Conservation (phyloP, 2,113 vertebrate species). For the Cebidichthys violaceus region DNA sequence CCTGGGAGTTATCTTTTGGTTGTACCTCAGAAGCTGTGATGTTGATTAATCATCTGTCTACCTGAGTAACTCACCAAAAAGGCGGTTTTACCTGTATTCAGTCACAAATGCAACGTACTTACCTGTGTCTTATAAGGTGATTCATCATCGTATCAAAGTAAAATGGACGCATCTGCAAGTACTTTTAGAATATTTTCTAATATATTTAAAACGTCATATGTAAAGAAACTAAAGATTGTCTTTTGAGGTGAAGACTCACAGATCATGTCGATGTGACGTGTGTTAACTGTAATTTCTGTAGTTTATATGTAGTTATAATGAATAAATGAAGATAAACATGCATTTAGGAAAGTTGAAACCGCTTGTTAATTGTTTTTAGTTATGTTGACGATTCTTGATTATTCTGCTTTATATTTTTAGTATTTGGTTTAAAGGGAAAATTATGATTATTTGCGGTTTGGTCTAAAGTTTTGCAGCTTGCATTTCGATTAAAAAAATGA, state of each 20-base stretch:
- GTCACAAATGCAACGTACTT: background rate
- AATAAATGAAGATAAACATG: background rate
- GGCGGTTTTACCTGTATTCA: background rate
- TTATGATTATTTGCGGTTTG: background rate
- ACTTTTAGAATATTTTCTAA: slow-evolving; percentile 8
- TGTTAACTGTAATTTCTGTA: background rate
- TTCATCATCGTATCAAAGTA: background rate
- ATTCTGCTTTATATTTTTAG: background rate
- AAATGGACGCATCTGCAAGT: background rate
- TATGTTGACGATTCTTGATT: background rate
- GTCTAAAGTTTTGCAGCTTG: background rate
- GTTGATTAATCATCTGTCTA: slow-evolving; percentile 83
- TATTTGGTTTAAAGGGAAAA: background rate
- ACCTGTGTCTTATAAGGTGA: background rate
- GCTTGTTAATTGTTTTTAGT: background rate
- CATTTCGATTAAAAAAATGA: slow-evolving; percentile 15
- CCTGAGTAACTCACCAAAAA: slow-evolving; percentile 16
- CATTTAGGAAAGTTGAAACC: background rate
- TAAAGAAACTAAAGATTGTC: background rate
- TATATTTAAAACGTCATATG: background rate
- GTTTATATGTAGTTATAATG: background rate
- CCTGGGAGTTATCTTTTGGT: slow-evolving; percentile 86
- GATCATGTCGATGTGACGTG: background rate
- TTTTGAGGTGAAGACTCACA: background rate
- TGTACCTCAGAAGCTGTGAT: slow-evolving; percentile 83